phyloP scores from a whole-genome alignment of 2,888 invertebrate genomes.

The Quadroppia sp. region DNA sequence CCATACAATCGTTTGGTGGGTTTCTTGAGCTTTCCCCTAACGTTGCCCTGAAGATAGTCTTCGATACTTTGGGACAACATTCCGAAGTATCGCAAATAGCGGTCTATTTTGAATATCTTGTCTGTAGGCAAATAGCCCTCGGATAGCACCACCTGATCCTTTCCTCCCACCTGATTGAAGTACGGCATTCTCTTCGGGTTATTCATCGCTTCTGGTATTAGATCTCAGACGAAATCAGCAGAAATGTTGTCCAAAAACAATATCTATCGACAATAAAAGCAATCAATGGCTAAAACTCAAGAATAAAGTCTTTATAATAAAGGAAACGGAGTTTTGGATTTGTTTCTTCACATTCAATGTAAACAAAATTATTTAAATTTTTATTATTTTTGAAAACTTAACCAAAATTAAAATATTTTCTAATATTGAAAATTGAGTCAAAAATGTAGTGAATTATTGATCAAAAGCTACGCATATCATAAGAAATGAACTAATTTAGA shows the following conservation, averaged over 20 bases:
- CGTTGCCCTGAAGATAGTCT: conserved; percentile 41
- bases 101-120: conserved; percentile 41
- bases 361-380: too few relatives aligned
- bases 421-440: too few relatives aligned
- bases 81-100: conserved; percentile 39
- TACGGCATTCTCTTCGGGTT: conserved; percentile 29
- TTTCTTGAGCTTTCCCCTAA: conserved; percentile 34
- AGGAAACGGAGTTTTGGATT: too few relatives aligned
- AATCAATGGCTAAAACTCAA: neutral
- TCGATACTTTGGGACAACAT: conserved; percentile 40
- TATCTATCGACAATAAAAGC: too few relatives aligned
- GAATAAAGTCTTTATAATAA: neutral
- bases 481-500: neutral
- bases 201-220: conserved; percentile 36
- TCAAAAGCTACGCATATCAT: neutral
- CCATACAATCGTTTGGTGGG: conserved; percentile 40
- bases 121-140: conserved; percentile 41
- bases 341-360: too few relatives aligned
- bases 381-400: too few relatives aligned
- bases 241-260: too few relatives aligned
- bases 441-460: neutral
- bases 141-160: conserved; percentile 38
- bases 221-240: neutral
- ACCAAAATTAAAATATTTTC: too few relatives aligned
- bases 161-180: conserved; percentile 32